Evolutionary conservation across 2,113 vertebrate species (phyloP), one percentile per base, ranked within the genome.

Genomic region (Dendrocopos noguchii): DNA sequence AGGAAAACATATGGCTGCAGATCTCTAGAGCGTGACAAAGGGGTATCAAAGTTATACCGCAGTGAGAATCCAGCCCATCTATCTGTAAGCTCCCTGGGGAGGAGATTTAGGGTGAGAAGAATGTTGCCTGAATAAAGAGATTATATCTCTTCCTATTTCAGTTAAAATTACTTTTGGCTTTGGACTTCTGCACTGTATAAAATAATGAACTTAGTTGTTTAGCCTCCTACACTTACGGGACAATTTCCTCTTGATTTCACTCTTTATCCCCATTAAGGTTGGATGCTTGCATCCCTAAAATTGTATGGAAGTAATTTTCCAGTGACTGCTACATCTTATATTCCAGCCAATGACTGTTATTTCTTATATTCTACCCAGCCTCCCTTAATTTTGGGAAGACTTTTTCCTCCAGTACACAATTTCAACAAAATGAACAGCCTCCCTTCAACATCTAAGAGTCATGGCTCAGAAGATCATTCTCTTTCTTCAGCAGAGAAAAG

Each of bases 381-480:
- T 74, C 47, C 22, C 19, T 83, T 80, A 39, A 75, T 91, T 93
- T 89, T 56, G 50, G 18, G 29, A 80, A 68, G 29, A 84, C 16
- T 6, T 67, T 81, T 90, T 73, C 85, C 50, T 18, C 56, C 34
- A 67, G 52, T 31, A 44, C 33, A 65, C 1, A 0, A 27, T 87
- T 91, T 92, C 61, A 89, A 82, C 59, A 81, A 86, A 90, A 44
- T 31, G 55, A 75, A n/a, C 57, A 56, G 31, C 15, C 9, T 92
- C 19, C 55, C 39, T 86, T 55, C 70, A 55, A 28, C 61, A 36
- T 79, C 19, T 80, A 27, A 56, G 44, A 92, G 31, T 70, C 52
- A 56, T 61, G 22, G 81, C 84, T 94, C 84, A 89, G 80, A 87
- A 85, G 47, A 87, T 74, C 10, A 21, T 73, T 89, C 71, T 88